Conservation (phyloP, 1,140 invertebrate species). For the Paraescarpia echinospica region DNA sequence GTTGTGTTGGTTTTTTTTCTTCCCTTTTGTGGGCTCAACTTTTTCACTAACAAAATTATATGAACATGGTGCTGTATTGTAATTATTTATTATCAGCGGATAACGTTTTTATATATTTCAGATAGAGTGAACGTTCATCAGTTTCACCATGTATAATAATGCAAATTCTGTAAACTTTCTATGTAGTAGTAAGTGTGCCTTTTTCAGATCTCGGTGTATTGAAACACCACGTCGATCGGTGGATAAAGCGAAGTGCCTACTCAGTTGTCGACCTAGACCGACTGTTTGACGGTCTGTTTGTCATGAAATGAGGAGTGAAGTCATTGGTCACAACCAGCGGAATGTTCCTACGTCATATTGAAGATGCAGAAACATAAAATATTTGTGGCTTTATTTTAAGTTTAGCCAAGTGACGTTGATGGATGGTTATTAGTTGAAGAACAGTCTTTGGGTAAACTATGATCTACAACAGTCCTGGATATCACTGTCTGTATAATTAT, state of each 20-base stretch:
- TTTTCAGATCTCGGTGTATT: conserved; percentile 60
- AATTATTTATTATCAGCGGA: neutral
- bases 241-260: conserved; percentile 68
- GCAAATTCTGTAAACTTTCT: neutral
- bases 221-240: conserved; percentile 66
- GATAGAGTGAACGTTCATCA: neutral
- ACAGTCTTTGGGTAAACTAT: neutral
- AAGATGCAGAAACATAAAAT: too few species aligned
- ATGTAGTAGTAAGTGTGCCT: neutral
- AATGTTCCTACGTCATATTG: too few species aligned
- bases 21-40: too few species aligned
- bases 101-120: neutral
- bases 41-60: too few species aligned
- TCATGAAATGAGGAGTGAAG: conserved; percentile 34
- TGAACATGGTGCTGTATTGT: too few species aligned
- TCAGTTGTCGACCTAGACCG: conserved; percentile 68
- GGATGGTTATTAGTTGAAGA: neutral
- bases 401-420: neutral
- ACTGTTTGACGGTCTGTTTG: conserved; percentile 60
- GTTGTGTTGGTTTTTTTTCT: neutral
- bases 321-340: neutral
- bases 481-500: neutral
- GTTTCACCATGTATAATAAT: neutral
- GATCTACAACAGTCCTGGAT: neutral
- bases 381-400: neutral